Conservation (phyloP, 2,113 vertebrate species). For the Solea senegalensis region DNA sequence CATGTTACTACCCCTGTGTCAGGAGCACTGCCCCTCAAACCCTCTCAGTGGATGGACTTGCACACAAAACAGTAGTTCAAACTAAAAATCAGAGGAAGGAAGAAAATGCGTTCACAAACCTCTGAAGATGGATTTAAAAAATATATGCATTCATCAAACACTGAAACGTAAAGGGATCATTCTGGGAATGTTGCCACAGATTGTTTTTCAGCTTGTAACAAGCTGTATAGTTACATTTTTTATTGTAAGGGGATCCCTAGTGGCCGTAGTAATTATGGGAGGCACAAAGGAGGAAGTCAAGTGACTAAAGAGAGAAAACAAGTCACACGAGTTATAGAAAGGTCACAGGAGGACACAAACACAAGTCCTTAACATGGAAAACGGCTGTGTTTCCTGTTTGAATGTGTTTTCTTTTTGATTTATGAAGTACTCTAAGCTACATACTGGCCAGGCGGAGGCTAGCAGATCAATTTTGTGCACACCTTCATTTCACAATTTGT, state of each 20-base stretch:
- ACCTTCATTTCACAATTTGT: too few relatives aligned
- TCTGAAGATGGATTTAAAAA: conserved; percentile 16
- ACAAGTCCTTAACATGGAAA: too few relatives aligned
- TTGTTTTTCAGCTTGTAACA: not conserved
- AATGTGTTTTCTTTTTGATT: too few relatives aligned
- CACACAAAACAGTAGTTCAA: conserved; percentile 25
- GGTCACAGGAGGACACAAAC: too few relatives aligned
- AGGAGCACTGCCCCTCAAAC: conserved; percentile 54
- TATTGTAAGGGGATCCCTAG: not conserved
- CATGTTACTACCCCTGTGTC: conserved; percentile 49
- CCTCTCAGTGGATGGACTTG: conserved; percentile 42
- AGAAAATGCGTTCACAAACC: conserved; percentile 25
- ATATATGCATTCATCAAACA: conserved; percentile 2
- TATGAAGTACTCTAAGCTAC: too few relatives aligned
- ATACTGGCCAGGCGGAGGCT: too few relatives aligned
- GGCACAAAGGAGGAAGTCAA: not conserved
- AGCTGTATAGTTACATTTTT: not conserved
- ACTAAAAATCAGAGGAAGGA: conserved; percentile 37
- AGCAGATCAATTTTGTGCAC: too few relatives aligned
- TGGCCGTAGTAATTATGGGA: not conserved
- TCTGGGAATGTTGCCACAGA: not conserved
- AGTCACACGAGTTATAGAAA: too few relatives aligned
- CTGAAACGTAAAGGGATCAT: not conserved
- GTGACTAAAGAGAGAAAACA: not conserved
- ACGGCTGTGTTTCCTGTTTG: too few relatives aligned